Evolutionary conservation across 2,888 invertebrate species (phyloP).

Genomic region (Patella caerulea): DNA sequence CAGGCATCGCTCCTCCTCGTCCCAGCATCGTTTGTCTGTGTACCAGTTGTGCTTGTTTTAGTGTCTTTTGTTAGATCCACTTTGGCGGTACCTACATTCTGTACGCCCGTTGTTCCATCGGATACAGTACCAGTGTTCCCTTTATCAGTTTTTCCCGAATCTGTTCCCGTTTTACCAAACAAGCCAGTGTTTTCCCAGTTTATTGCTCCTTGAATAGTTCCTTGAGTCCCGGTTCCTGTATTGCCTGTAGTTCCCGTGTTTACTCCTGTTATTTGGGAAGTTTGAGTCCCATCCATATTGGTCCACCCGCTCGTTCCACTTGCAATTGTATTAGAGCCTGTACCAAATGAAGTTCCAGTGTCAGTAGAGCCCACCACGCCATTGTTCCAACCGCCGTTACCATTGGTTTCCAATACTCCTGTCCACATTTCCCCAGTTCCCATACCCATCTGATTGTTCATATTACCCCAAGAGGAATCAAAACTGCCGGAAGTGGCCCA

Average conservation of each 20-base stretch:
- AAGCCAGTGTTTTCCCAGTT: neutral
- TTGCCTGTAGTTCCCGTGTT: conserved; percentile 20
- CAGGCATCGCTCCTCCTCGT: neutral
- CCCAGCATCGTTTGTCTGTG: neutral
- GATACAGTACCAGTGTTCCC: neutral
- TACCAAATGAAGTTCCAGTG: neutral
- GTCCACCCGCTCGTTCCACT: neutral
- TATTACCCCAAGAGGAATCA: neutral
- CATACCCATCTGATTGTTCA: neutral
- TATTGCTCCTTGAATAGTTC: neutral
- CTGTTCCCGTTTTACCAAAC: too few relatives aligned
- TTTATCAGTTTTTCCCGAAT: neutral
- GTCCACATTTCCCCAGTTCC: neutral
- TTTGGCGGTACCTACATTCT: neutral
- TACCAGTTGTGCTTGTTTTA: neutral
- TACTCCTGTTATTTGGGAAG: conserved; percentile 4
- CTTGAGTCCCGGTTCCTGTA: conserved; percentile 22
- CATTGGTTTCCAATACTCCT: neutral
- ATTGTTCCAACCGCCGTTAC: conserved; percentile 5
- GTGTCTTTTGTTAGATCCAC: neutral
- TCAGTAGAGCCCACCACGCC: conserved; percentile 17
- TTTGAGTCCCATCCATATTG: neutral
- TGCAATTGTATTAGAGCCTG: conserved; percentile 8
- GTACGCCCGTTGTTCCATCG: neutral
- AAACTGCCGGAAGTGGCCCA: neutral